phyloP scores from a whole-genome alignment of 2,113 vertebrate genomes.

The Carassius gibelio region DNA sequence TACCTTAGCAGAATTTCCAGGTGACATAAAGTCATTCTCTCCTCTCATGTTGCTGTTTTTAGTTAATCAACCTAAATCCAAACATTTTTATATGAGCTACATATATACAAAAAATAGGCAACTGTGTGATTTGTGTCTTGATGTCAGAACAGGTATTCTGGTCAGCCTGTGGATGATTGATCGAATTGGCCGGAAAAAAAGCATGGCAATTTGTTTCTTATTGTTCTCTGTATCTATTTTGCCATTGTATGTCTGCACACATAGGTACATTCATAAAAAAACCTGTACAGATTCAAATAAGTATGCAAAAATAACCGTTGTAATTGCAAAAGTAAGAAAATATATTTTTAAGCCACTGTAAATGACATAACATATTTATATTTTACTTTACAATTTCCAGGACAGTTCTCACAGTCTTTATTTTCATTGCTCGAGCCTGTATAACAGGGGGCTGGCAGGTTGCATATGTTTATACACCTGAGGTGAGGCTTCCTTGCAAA shows the following conservation, averaged over 20 bases:
- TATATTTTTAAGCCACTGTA: not conserved
- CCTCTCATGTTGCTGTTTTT: not conserved
- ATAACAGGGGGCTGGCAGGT: constrained; percentile 98
- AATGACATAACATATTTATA: no score
- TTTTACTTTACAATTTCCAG: constrained; percentile 69
- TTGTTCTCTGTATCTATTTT: constrained; percentile 92
- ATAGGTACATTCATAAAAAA: constrained; percentile 76
- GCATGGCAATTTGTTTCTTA: constrained; percentile 92
- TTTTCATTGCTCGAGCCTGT: constrained; percentile 96
- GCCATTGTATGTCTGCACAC: constrained; percentile 90
- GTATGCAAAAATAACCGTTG: not conserved
- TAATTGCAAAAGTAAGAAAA: not conserved
- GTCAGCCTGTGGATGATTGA: constrained; percentile 96
- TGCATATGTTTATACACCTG: constrained; percentile 98
- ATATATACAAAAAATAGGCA: not conserved
- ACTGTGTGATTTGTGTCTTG: constrained; percentile 1
- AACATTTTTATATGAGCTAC: not conserved
- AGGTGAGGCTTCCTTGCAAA: constrained; percentile 76
- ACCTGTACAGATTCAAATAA: not conserved
- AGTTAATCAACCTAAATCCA: not conserved
- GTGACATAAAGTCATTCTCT: constrained; percentile 64
- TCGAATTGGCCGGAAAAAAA: constrained; percentile 92
- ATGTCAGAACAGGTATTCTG: constrained; percentile 80
- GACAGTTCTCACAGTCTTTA: constrained; percentile 88
- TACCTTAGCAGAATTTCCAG: constrained; percentile 96